Base-by-base conservation (phyloP, 2,888 invertebrate species). In the Ypsolopha sequella region DNA sequence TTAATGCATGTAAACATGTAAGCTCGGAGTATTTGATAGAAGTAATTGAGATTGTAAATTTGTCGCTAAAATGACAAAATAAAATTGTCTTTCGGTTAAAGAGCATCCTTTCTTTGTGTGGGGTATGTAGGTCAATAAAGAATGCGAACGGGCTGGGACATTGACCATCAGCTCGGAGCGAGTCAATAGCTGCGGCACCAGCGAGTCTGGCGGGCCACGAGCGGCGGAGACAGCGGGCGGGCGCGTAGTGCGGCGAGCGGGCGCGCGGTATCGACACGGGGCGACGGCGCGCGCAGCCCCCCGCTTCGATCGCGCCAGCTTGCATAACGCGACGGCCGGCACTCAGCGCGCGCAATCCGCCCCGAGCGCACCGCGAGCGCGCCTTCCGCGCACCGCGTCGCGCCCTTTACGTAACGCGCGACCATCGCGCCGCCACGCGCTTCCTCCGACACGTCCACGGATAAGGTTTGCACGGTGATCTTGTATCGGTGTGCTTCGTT, bases 331-430 rank as follows among this genome's bases (percentile, higher is more conserved):
- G 48, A 33, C 72, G 71, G 78, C 86, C 72, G 71, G 78, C 86
- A 85, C 80, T 85, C 78, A 80, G 81, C 80, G 85, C 84, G 86
- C 84, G 84, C 54, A 81, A 68, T 70, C 78, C 77, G 77, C 77
- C 70, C 73, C 73, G 77, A 80, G 80, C 81, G 84, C 80, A 75
- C 76, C 80, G 54, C 78, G 80, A 82, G 80, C 78, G 80, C 82
- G 80, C 76, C 61, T 61, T 64, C 68, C 74, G 73, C 80, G 79
- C 79, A 61, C 65, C 71, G 80, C 80, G 80, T 80, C 78, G 80
- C 80, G 80, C 80, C 78, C 74, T 80, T 81, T 80, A 82, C 82
- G 81, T 81, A 84, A 82, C 81, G 81, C 81, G 82, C 81, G 76
- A 69, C 68, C 78, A 75, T 57, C 73, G 39, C 13, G 9, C 71